Conservation (phyloP, 2,113 vertebrate genomes). For the Cochlearius cochlearius region DNA sequence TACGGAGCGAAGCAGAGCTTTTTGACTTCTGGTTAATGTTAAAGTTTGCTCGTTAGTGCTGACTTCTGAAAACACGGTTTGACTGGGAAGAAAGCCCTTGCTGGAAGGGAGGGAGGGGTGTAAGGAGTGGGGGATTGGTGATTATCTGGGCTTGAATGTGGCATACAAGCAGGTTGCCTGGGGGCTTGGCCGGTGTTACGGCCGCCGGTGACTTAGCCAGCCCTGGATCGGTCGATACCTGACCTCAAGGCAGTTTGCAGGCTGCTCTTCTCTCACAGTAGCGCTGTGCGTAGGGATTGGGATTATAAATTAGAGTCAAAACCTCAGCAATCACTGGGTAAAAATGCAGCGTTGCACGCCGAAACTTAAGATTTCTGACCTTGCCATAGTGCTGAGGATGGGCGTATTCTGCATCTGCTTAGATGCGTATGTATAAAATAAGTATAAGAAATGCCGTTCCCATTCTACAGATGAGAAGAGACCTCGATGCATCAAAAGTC, state of each 20-base stretch:
- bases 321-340: background rate
- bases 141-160: background rate
- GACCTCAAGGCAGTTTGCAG: background rate
- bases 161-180: background rate
- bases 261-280: background rate
- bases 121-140: background rate
- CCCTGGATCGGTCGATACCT: too few species aligned
- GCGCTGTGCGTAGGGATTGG: background rate
- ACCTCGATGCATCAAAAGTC: accelerated
- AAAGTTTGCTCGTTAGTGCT: background rate
- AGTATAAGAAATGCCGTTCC: background rate
- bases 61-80: background rate
- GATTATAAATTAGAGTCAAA: background rate
- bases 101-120: background rate
- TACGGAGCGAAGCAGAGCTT: background rate
- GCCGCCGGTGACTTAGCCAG: background rate
- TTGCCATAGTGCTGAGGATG: accelerated
- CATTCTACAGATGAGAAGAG: background rate
- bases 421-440: too few species aligned
- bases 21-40: background rate
- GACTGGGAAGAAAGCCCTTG: background rate
- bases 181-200: accelerated
- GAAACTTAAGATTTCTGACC: background rate
- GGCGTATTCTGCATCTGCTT: background rate
- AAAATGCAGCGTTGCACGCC: accelerated